phyloP scores from a whole-genome alignment of 2,797 vertebrate genomes.

The Neosilurus mollespiculum region DNA sequence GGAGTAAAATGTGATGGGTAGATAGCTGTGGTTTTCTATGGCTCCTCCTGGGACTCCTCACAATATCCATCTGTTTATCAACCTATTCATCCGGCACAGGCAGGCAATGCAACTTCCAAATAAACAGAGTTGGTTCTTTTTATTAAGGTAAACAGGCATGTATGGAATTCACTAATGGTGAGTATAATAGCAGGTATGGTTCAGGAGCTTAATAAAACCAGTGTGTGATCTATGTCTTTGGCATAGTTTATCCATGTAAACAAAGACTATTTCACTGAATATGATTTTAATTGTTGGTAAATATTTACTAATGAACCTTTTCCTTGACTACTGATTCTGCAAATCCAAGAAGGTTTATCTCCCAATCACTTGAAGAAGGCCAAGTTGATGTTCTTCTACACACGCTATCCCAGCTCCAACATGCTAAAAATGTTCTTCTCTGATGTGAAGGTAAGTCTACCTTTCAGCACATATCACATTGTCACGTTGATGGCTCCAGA shows the following conservation, averaged over 20 bases:
- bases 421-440: conserved; percentile 99
- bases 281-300: neutral
- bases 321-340: conserved; percentile 82
- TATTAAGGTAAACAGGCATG: conserved; percentile 79
- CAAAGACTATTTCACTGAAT: neutral
- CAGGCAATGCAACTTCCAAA: conserved; percentile 81
- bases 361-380: conserved; percentile 99
- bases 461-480: conserved; percentile 37
- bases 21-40: conserved; percentile 79
- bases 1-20: conserved; percentile 75
- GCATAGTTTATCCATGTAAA: neutral
- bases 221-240: neutral
- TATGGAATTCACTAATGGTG: conserved; percentile 69
- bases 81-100: conserved; percentile 63
- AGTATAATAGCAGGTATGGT: conserved; percentile 68
- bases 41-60: conserved; percentile 78
- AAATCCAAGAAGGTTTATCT: conserved; percentile 98
- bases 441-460: conserved; percentile 91
- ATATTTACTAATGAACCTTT: conserved; percentile 36
- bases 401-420: conserved; percentile 97
- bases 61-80: conserved; percentile 80
- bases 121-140: conserved; percentile 72
- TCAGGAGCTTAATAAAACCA: too few relatives aligned
- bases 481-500: neutral
- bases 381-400: conserved; percentile 99